phyloP scores from a whole-genome alignment of 30 jellyfish, hydroid and myxozoan species.

The Hydra vulgaris region DNA sequence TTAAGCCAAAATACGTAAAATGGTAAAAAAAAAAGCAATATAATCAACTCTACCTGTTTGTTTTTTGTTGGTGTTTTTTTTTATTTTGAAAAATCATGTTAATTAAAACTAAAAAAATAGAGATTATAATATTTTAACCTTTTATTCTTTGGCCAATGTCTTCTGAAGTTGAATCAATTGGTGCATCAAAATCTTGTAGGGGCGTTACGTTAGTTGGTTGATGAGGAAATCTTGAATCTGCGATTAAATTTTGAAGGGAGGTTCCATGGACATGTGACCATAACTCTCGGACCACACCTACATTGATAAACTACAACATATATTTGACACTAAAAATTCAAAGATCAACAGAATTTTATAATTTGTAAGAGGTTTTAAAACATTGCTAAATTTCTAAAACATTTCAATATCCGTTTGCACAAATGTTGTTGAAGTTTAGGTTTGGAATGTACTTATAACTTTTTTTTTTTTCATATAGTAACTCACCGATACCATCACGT shows the following conservation, averaged over 20 bases:
- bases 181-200: slow-evolving; percentile 52
- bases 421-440: not conserved
- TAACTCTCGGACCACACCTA: slow-evolving; percentile 69
- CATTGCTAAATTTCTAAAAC: not conserved
- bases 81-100: too few relatives aligned
- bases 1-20: not conserved
- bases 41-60: too few relatives aligned
- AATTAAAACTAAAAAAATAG: not conserved
- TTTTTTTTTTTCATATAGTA: too few relatives aligned
- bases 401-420: not conserved
- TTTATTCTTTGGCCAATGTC: slow-evolving; percentile 73
- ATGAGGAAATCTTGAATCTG: slow-evolving; percentile 93
- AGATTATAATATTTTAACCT: slow-evolving; percentile 3
- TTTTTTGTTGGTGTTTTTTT: too few relatives aligned
- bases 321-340: not conserved
- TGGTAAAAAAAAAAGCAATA: not conserved
- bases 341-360: not conserved
- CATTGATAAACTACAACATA: not conserved
- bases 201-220: slow-evolving; percentile 58
- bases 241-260: slow-evolving; percentile 65
- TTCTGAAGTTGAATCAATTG: slow-evolving; percentile 21
- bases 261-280: slow-evolving; percentile 72
- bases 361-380: not conserved
- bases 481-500: not conserved
- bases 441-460: not conserved